Base-by-base conservation (phyloP, 92 coral and sea anemone species). In the Heliopora coerulea region DNA sequence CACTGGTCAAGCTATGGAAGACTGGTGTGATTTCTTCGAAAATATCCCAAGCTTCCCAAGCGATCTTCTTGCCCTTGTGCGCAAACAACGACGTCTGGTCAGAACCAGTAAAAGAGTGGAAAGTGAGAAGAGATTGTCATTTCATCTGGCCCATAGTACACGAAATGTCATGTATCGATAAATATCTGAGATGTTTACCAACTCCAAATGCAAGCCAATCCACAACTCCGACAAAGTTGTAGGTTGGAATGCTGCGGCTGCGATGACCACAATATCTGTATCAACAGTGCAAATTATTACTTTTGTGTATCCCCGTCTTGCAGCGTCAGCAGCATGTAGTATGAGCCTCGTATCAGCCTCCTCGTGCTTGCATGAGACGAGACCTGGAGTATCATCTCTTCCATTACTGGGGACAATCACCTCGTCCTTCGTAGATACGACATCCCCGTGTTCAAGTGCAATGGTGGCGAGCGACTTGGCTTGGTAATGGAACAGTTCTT, bases 61-160 rank as follows among this genome's bases (percentile, higher is more conserved):
- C 88, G 14, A 75, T 80, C 74, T 88, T 87, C 68, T 88, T 85
- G 21, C 95, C 89, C 33, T 17, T 35, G 52, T 40, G 46, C 0
- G 80, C 67, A 66, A 88, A 88, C 28, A 73, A 50, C 21, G 89
- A 82, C 4, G 78, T 79, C 34, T 79, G 82, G 17, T 85, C 89
- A 60, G 80, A 82, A 3, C 89, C 92, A 23, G 87, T 78, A 48
- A 84, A 84, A 56, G 85, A 72, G 41, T 86, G 91, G 57, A 86
- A 79, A 8, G 64, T 76, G 52, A 77, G 91, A 1, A 84, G 42
- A 12, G 86, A 88, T 59, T 52, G 65, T 74, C 37, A n/a, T n/a
- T n/a, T n/a, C n/a, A n/a, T n/a, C 19, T 49, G 30, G 2, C 85
- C 78, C 7, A 87, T 40, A 5, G 32, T 17, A 30, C 34, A 27